phyloP scores from a whole-genome alignment of 1,140 invertebrate species.

The Eufriesea mexicana region DNA sequence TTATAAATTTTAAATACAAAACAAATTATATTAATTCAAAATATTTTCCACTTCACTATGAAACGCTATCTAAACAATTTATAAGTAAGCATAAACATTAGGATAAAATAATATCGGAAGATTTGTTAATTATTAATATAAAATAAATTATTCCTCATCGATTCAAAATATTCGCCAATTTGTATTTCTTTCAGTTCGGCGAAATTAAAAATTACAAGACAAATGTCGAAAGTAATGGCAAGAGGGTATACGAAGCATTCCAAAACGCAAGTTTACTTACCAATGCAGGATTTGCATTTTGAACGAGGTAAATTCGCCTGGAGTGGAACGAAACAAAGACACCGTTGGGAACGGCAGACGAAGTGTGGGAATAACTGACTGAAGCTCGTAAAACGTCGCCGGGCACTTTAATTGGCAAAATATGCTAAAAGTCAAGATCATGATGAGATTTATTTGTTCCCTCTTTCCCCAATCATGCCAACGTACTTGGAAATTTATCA shows the following conservation, averaged over 20 bases:
- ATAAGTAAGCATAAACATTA: too few relatives aligned
- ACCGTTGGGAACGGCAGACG: slow-evolving; percentile 60
- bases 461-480: slow-evolving; percentile 48
- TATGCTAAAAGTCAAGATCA: slow-evolving; percentile 73
- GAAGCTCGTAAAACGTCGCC: slow-evolving; percentile 65
- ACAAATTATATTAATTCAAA: too few relatives aligned
- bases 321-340: slow-evolving; percentile 65
- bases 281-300: slow-evolving; percentile 63
- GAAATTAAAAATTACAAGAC: not conserved
- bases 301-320: slow-evolving; percentile 63
- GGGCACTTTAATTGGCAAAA: slow-evolving; percentile 74
- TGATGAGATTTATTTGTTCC: slow-evolving; percentile 68
- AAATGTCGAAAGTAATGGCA: not conserved
- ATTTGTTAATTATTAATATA: too few relatives aligned
- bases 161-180: too few relatives aligned
- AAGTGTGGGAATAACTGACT: slow-evolving; percentile 59
- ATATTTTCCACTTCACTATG: too few relatives aligned
- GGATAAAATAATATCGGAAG: too few relatives aligned
- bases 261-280: slow-evolving; percentile 27
- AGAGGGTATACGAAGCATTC: not conserved
- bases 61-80: too few relatives aligned
- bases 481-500: slow-evolving; percentile 59
- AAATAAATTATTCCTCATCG: too few relatives aligned
- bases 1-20: too few relatives aligned
- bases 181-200: too few relatives aligned